Conservation (phyloP, 2,888 invertebrate species). For the Gymnosoma rotundatum region DNA sequence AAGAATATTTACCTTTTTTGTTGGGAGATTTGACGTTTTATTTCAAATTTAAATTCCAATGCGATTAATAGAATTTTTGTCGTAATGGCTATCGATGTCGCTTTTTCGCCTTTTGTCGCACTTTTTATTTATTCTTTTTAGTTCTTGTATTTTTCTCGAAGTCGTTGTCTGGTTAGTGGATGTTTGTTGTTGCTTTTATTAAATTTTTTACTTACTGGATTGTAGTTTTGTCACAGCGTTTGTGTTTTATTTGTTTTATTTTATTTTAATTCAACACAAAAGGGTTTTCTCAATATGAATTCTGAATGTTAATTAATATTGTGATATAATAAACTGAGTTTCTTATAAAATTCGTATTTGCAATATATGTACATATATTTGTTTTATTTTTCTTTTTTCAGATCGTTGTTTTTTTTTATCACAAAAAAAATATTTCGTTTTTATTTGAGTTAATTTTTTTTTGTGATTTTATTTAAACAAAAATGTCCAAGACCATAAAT, state of each 20-base stretch:
- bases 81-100: slow-evolving; percentile 51
- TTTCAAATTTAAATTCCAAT: slow-evolving; percentile 44
- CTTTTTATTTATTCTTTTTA: slow-evolving; percentile 4
- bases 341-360: slow-evolving; percentile 21
- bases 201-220: slow-evolving; percentile 12
- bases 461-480: slow-evolving; percentile 46
- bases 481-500: slow-evolving; percentile 34
- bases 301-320: slow-evolving; percentile 48
- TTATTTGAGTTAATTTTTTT: slow-evolving; percentile 9
- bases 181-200: slow-evolving; percentile 21
- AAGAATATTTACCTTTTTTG: slow-evolving; percentile 53
- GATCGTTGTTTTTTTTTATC: slow-evolving; percentile 49
- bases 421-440: slow-evolving; percentile 41
- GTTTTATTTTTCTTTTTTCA: slow-evolving; percentile 9
- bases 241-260: not conserved
- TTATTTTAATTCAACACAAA: slow-evolving; percentile 38
- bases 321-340: slow-evolving; percentile 19
- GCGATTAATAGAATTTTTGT: slow-evolving; percentile 32
- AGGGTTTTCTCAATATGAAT: slow-evolving; percentile 27
- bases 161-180: slow-evolving; percentile 61
- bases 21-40: slow-evolving; percentile 45
- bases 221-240: slow-evolving; percentile 26
- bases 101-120: slow-evolving; percentile 21
- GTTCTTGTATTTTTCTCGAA: slow-evolving; percentile 29
- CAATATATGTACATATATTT: slow-evolving; percentile 20